A percentile compares a stretch with the other conserved stretches of the same genome.
These are phyloP conservation scores for Propsilocerus akamusi DNA, from an alignment of 1,140 invertebrate species.

Conservation along the genomic window DNA sequence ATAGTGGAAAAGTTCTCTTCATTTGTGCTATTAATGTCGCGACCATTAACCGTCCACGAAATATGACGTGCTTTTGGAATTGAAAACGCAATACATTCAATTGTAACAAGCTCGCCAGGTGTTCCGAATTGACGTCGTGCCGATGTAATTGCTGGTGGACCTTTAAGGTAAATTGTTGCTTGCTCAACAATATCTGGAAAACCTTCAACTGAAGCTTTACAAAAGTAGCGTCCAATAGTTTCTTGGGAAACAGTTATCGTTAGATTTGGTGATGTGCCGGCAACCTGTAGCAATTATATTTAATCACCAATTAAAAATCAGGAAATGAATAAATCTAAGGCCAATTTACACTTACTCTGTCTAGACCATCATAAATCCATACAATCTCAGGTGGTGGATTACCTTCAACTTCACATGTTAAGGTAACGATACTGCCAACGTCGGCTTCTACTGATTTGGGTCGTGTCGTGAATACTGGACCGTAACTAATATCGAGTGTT, in stretches of 20 bases:
- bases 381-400: constrained; percentile 56
- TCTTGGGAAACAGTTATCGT: constrained; percentile 54
- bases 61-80: constrained; percentile 72
- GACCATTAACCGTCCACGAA: constrained; percentile 64
- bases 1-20: constrained; percentile 41
- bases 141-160: constrained; percentile 66
- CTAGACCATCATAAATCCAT: constrained; percentile 51
- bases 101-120: constrained; percentile 54
- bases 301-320: not conserved
- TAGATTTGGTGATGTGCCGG: constrained; percentile 54
- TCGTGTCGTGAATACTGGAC: constrained; percentile 45
- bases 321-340: constrained; percentile 13
- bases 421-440: constrained; percentile 40
- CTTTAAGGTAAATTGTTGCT: constrained; percentile 67
- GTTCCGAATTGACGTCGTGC: constrained; percentile 59
- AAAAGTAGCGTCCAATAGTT: constrained; percentile 71
- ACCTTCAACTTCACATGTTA: constrained; percentile 59
- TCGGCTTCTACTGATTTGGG: constrained; percentile 50
- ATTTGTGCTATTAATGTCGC: constrained; percentile 49
- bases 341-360: constrained; percentile 32
- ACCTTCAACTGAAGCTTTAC: constrained; percentile 65
- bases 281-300: constrained; percentile 27
- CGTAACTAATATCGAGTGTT: constrained; percentile 53
- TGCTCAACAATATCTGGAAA: constrained; percentile 70
- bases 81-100: constrained; percentile 76